Evolutionary conservation across 2,888 invertebrate genomes (phyloP).

Genomic region (Hypomecis atomaria): DNA sequence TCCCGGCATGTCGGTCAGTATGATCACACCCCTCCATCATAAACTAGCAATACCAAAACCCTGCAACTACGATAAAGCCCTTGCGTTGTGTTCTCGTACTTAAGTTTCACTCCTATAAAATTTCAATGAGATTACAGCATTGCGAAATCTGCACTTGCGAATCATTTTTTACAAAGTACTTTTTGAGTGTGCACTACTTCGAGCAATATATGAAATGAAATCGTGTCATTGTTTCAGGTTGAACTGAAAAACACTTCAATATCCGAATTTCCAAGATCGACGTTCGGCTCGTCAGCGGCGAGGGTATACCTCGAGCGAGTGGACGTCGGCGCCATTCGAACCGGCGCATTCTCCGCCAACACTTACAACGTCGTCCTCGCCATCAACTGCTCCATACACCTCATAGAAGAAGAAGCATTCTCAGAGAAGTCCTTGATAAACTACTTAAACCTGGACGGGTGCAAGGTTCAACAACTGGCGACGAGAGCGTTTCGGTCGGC

Average conservation of each 20-base stretch:
- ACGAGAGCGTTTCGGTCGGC: slow-evolving; percentile 86
- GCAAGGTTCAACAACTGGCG: slow-evolving; percentile 83
- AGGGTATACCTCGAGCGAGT: slow-evolving; percentile 81
- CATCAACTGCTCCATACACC: slow-evolving; percentile 85
- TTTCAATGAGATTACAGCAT: slow-evolving; percentile 25
- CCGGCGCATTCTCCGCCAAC: slow-evolving; percentile 88
- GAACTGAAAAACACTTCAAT: slow-evolving; percentile 85
- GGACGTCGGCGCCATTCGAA: slow-evolving; percentile 82
- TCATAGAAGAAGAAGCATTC: slow-evolving; percentile 87
- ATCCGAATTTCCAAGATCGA: slow-evolving; percentile 84
- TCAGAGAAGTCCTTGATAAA: slow-evolving; percentile 85
- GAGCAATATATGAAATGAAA: background rate
- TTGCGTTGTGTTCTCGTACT: too few species aligned
- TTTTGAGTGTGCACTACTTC: background rate
- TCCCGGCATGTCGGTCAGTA: slow-evolving; percentile 83
- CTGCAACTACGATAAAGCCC: too few species aligned
- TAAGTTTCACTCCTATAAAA: too few species aligned
- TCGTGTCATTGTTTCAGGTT: slow-evolving; percentile 76
- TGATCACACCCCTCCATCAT: slow-evolving; percentile 5
- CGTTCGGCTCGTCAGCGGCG: slow-evolving; percentile 87
- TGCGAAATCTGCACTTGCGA: slow-evolving; percentile 42
- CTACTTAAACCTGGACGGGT: slow-evolving; percentile 85
- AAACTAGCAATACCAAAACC: too few species aligned
- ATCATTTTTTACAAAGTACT: slow-evolving; percentile 8
- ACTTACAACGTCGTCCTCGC: slow-evolving; percentile 86